phyloP scores from a whole-genome alignment of 2,888 invertebrate genomes.

The Sarcophaga carnaria region DNA sequence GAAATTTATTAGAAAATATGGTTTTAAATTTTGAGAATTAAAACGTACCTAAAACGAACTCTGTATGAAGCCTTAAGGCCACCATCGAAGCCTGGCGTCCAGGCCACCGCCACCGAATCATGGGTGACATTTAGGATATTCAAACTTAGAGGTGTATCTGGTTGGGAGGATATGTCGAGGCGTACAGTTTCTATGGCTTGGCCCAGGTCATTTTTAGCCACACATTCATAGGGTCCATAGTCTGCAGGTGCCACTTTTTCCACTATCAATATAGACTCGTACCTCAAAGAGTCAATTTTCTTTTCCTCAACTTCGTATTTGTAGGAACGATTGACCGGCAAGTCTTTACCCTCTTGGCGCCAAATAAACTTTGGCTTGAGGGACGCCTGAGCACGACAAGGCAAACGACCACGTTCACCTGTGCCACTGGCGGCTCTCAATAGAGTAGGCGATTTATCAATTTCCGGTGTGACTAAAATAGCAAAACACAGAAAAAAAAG shows the following conservation, averaged over 20 bases:
- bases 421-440: slow-evolving; percentile 89
- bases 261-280: slow-evolving; percentile 91
- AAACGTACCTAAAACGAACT: slow-evolving; percentile 87
- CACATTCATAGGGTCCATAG: slow-evolving; percentile 95
- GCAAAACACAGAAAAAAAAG: background rate
- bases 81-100: slow-evolving; percentile 97
- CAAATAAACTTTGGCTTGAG: slow-evolving; percentile 93
- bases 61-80: slow-evolving; percentile 92
- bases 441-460: slow-evolving; percentile 90
- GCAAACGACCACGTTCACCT: slow-evolving; percentile 84
- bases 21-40: background rate
- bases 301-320: slow-evolving; percentile 90
- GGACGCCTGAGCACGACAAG: slow-evolving; percentile 89
- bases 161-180: slow-evolving; percentile 92
- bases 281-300: slow-evolving; percentile 89
- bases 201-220: slow-evolving; percentile 93
- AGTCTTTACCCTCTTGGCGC: slow-evolving; percentile 90
- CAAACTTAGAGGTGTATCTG: slow-evolving; percentile 89
- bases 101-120: slow-evolving; percentile 91
- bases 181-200: slow-evolving; percentile 90
- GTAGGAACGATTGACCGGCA: slow-evolving; percentile 87
- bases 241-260: slow-evolving; percentile 91
- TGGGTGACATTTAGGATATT: slow-evolving; percentile 93
- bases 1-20: background rate
- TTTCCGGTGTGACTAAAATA: slow-evolving; percentile 89